phyloP scores from a whole-genome alignment of 2,113 vertebrate genomes.

The Micromys minutus region DNA sequence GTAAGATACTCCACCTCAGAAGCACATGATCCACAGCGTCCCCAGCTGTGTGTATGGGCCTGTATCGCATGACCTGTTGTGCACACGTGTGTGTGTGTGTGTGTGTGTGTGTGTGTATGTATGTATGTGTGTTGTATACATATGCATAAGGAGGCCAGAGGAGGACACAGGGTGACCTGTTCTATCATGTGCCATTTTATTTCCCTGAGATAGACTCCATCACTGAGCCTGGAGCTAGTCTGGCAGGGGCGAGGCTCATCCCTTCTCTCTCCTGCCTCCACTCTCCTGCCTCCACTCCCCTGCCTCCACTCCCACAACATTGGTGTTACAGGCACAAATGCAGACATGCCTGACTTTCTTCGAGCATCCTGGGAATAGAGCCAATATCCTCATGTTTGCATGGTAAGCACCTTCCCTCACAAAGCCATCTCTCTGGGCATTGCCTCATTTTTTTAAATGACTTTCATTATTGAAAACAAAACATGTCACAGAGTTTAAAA shows the following conservation, averaged over 20 bases:
- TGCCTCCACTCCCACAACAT: neutral
- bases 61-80: too few relatives aligned
- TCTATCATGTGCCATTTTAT: neutral
- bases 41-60: neutral
- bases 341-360: neutral
- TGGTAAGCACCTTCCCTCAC: neutral
- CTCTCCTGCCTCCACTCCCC: neutral
- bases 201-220: too few relatives aligned
- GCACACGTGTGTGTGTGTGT: neutral
- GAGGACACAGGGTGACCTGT: neutral
- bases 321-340: neutral
- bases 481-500: too few relatives aligned
- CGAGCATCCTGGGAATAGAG: neutral
- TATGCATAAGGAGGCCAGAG: neutral
- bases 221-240: neutral
- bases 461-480: neutral
- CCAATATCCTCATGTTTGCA: neutral
- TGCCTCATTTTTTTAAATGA: neutral
- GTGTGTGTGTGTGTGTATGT: neutral
- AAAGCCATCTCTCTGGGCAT: neutral
- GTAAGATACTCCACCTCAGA: neutral
- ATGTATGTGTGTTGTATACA: neutral
- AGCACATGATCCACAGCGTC: neutral
- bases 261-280: neutral
- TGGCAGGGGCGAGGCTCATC: neutral